A percentile compares a stretch with the other conserved stretches of the same genome.
Conservation (phyloP, 2,113 vertebrate genomes). For the Aegypius monachus region DNA sequence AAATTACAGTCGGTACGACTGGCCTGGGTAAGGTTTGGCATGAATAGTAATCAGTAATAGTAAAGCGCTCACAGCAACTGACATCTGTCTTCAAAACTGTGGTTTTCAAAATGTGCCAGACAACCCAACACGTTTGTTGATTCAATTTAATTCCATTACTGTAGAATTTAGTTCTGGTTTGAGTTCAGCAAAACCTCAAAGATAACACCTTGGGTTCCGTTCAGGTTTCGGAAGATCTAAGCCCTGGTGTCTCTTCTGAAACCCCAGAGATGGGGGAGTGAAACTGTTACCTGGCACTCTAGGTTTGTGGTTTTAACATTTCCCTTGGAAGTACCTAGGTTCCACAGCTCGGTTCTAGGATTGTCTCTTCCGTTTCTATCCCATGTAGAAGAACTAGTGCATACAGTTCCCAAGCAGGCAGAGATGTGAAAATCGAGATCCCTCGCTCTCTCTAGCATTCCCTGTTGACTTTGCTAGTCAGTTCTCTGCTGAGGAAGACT, state of each 20-base stretch:
- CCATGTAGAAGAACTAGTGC: not conserved
- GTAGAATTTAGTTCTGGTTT: not conserved
- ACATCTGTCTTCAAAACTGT: not conserved
- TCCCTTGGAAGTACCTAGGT: not conserved
- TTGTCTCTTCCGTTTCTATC: not conserved
- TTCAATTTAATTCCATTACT: not conserved
- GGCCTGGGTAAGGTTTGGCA: not conserved
- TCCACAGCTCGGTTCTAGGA: not conserved
- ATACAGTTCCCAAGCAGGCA: not conserved
- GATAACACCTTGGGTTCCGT: not conserved
- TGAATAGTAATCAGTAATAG: not conserved
- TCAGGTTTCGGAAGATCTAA: not conserved
- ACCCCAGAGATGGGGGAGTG: not conserved
- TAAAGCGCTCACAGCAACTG: not conserved
- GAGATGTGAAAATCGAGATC: not conserved
- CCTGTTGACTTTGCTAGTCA: not conserved
- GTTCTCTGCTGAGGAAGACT: not conserved
- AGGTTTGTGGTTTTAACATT: not conserved
- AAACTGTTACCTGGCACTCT: not conserved
- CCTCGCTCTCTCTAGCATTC: not conserved
- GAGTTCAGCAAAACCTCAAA: not conserved
- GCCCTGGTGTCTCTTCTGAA: not conserved
- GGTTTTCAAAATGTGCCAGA: not conserved
- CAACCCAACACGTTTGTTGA: not conserved
- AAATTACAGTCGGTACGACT: not conserved